Evolutionary conservation across 2,888 invertebrate genomes (phyloP).

Genomic region (Malthinus seriepunctatus): DNA sequence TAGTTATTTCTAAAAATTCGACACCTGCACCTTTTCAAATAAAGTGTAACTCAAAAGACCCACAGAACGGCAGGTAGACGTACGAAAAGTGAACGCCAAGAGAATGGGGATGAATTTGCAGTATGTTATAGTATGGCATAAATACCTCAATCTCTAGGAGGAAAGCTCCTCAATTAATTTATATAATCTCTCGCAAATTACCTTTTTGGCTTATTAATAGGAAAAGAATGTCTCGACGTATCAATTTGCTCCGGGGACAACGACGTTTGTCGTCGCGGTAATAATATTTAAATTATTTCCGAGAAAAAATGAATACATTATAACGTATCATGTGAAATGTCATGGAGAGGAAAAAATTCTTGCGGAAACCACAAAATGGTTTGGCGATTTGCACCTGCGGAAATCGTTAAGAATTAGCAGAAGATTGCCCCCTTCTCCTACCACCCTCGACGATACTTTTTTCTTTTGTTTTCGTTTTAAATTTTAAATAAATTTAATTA

Average conservation of each 20-base stretch:
- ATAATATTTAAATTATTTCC: constrained; percentile 25
- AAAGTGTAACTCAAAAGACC: constrained; percentile 6
- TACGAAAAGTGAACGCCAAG: neutral
- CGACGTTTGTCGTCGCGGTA: too few species aligned
- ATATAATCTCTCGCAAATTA: constrained; percentile 14
- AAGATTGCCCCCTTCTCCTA: neutral
- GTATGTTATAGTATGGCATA: too few species aligned
- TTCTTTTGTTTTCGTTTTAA: neutral
- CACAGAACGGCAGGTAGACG: constrained; percentile 42
- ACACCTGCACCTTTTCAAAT: constrained; percentile 44
- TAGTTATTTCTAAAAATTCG: constrained; percentile 42
- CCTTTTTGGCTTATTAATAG: constrained; percentile 5
- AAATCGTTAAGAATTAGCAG: constrained; percentile 39
- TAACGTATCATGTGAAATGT: constrained; percentile 22
- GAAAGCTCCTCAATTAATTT: too few species aligned
- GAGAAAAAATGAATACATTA: constrained; percentile 28
- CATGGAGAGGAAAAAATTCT: constrained; percentile 21
- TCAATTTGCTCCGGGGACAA: too few species aligned
- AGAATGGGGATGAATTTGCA: too few species aligned
- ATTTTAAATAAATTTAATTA: neutral
- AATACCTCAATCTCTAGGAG: too few species aligned
- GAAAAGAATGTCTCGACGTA: too few species aligned
- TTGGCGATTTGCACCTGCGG: constrained; percentile 37
- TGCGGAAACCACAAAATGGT: constrained; percentile 36
- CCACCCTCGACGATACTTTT: neutral